Conservation (phyloP, 2,797 vertebrate species). For the Picus viridis region DNA sequence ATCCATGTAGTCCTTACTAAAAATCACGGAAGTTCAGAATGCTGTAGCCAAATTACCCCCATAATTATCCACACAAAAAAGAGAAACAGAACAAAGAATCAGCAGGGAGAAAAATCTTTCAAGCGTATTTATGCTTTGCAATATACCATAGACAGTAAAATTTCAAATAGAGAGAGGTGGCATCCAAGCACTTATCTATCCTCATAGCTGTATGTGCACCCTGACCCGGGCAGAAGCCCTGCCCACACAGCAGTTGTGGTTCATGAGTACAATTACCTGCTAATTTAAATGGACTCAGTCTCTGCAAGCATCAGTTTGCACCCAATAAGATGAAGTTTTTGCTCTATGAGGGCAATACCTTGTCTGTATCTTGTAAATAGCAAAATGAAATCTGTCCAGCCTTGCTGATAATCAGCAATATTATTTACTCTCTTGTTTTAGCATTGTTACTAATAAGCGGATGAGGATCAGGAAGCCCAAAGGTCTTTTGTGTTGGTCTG, state of each 20-base stretch:
- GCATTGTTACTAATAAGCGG: background rate
- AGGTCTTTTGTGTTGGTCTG: background rate
- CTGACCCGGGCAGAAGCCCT: fast-evolving
- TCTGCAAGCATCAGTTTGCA: background rate
- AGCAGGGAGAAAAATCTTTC: background rate
- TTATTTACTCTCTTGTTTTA: background rate
- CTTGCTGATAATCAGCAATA: background rate
- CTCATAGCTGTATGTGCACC: background rate
- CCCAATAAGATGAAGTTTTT: background rate
- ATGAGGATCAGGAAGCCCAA: background rate
- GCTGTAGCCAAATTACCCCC: slow-evolving; percentile 31
- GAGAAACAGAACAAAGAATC: slow-evolving; percentile 35
- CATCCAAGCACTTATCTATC: background rate
- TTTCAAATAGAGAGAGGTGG: background rate
- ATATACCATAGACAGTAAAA: background rate
- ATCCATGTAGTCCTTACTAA: slow-evolving; percentile 55
- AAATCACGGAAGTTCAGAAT: slow-evolving; percentile 53
- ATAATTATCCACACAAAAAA: slow-evolving; percentile 32
- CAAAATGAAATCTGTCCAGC: background rate
- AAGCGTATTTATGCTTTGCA: background rate
- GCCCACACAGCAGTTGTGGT: background rate
- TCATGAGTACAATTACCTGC: background rate
- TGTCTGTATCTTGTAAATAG: background rate
- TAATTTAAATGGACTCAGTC: background rate
- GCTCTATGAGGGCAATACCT: background rate